Evolutionary conservation across 1,140 invertebrate genomes (phyloP), one percentile per base, ranked within the genome.

Genomic region (Papilio xuthus): DNA sequence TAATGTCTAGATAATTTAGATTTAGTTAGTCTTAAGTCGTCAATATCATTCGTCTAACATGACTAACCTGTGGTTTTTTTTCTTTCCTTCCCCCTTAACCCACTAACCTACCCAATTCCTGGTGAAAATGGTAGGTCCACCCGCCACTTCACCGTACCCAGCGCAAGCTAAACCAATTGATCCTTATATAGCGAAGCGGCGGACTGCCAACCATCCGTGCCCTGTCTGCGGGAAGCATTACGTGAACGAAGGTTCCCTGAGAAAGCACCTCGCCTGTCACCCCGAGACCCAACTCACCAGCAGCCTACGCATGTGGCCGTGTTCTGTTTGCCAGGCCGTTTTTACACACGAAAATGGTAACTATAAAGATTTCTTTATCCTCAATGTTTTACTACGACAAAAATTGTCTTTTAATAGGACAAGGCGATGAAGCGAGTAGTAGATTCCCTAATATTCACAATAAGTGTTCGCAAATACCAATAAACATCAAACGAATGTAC

Each of bases 341-440:
- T 98, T 98, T 93, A 98, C 98, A 69, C 97, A 98, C 89, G 98
- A 99, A 95, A 97, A 97, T 94, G 98, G 98, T 98, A 95, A 94
- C 95, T 94, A 32, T 15, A 15, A 67, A 67, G 6, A 13, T 28
- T 67, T 67, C 4, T 67, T 67, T 13, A 23, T n/a, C 50, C 50
- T 53, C n/a, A 53, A 53, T 53, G 50, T 56, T 6, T 44, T 44
- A 44, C 10, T 44, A 12, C 42, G 42, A 10, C 42, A 12, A 44
- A 44, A 44, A 10, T 44, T 13, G 42, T 9, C 4, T 44, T 44
- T 44, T 44, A 10, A 44, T 44, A 44, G 1, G 32, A 37, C 32
- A 37, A 37, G 4, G 2, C 4, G 4, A 37, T 4, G 32, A 37
- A 37, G 7, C 42, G 42, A 44, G 42, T 10, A 44, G 6, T 10